Conservation (phyloP, 2,888 invertebrate genomes). For the Lasioglossum marginatum region DNA sequence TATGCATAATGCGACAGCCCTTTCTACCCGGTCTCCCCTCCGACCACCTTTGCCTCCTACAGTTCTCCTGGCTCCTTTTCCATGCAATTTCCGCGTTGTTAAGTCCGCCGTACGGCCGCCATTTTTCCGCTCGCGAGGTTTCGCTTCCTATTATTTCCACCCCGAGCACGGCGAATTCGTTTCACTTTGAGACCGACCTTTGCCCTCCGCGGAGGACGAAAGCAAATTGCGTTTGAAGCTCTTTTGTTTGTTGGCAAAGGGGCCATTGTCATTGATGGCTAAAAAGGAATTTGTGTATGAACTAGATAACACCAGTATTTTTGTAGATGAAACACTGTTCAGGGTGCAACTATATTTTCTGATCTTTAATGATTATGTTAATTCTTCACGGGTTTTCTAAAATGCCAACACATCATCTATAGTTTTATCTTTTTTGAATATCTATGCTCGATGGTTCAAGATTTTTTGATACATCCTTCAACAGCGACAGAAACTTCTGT, state of each 20-base stretch:
- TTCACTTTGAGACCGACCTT: not conserved
- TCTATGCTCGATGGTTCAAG: too few species aligned
- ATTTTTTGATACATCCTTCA: too few species aligned
- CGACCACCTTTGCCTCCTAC: not conserved
- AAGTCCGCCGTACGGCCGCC: conserved; percentile 29
- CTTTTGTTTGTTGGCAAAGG: not conserved
- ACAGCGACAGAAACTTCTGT: too few species aligned
- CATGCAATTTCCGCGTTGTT: conserved; percentile 57
- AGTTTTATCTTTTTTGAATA: too few species aligned
- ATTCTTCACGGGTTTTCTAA: too few species aligned
- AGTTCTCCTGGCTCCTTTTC: conserved; percentile 31
- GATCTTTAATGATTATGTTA: too few species aligned
- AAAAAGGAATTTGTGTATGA: not conserved
- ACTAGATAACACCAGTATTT: not conserved
- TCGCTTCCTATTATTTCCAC: conserved; percentile 7
- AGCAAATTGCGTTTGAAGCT: not conserved
- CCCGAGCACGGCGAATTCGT: not conserved
- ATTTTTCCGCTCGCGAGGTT: conserved; percentile 2
- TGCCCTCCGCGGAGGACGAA: not conserved
- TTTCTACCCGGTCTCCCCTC: conserved; percentile 24
- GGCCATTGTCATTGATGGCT: not conserved
- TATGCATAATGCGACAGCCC: conserved; percentile 53
- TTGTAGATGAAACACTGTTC: not conserved
- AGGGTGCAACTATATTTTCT: too few species aligned
- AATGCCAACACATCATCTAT: too few species aligned